Conservation (phyloP, 2,888 invertebrate genomes). For the Endotricha flammealis region DNA sequence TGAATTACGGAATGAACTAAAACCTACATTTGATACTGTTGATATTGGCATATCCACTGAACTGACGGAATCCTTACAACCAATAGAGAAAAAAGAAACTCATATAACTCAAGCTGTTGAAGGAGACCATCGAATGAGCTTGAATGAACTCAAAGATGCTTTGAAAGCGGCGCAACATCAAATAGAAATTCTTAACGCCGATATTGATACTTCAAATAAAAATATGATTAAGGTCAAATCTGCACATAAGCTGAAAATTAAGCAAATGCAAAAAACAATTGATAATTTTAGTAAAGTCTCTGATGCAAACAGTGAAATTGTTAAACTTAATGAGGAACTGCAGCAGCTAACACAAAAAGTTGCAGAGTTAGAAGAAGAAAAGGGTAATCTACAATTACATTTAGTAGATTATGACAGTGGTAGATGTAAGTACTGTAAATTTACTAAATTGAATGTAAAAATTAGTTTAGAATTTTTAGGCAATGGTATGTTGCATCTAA, state of each 20-base stretch:
- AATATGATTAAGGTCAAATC: slow-evolving; percentile 87
- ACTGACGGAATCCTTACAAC: slow-evolving; percentile 17
- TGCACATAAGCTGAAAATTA: slow-evolving; percentile 83
- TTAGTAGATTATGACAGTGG: slow-evolving; percentile 88
- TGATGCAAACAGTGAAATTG: slow-evolving; percentile 82
- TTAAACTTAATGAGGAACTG: slow-evolving; percentile 80
- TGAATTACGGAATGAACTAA: slow-evolving; percentile 28
- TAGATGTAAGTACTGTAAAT: slow-evolving; percentile 75
- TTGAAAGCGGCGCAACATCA: slow-evolving; percentile 62
- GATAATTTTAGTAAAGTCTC: slow-evolving; percentile 82
- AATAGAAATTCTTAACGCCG: slow-evolving; percentile 79
- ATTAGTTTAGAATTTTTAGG: no score
- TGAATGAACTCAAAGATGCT: slow-evolving; percentile 58
- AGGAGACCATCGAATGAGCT: slow-evolving; percentile 11
- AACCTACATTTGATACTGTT: slow-evolving; percentile 25
- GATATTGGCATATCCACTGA: slow-evolving; percentile 48
- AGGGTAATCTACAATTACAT: slow-evolving; percentile 92
- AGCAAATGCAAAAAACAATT: slow-evolving; percentile 86
- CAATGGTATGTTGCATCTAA: no score
- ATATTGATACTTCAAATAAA: slow-evolving; percentile 86
- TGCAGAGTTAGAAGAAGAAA: slow-evolving; percentile 92
- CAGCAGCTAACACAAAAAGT: slow-evolving; percentile 84
- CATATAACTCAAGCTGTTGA: slow-evolving; percentile 19
- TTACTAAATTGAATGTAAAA: no score
- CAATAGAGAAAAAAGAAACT: slow-evolving; percentile 2